Evolutionary conservation across 1,140 invertebrate species (phyloP), one percentile per base, ranked within the genome.

Genomic region (Brachionus asplanchnoidis): DNA sequence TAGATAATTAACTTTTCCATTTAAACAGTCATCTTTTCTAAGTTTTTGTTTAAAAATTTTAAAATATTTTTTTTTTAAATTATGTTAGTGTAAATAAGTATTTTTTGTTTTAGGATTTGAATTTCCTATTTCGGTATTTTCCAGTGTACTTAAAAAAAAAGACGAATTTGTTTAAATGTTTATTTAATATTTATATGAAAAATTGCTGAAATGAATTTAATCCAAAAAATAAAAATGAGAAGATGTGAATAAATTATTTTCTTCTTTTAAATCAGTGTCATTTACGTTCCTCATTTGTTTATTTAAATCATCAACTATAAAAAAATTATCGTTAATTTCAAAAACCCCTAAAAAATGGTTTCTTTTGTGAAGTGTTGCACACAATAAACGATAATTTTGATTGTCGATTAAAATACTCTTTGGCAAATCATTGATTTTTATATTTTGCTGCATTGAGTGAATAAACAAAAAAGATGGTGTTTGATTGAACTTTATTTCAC

Each of bases 401-500:
- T 73, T 73, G 36, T 73, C 68, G 36, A 73, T 73, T 40, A 42
- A 40, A 40, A 73, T 40, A 60, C 53, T 60, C 36, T 73, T 73
- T 73, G 68, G 32, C 36, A 73, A 42, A 23, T 73, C 68, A 73
- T 73, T 73, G 36, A 73, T 17, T 40, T 73, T 40, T 73, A 42
- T 73, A 73, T 73, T 73, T 73, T 40, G 9, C 28, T 42, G 32
- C 36, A 73, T 40, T 73, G 68, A 73, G 44, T 73, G 32, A 40
- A 73, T 73, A 73, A 73, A 73, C 17, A 73, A 73, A 73, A 70
- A 40, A 73, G 32, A 40, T 73, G 68, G 68, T 40, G 36, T 73
- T 73, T 73, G 68, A 73, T 40, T 73, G 68, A 73, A 73, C 28
- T 73, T 73, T 73, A 73, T 73, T 46, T 73, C 32, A 73, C 32